These are phyloP conservation scores for Percopsis transmontana DNA, from an alignment of 2,113 vertebrate species.

Conservation along the genomic window DNA sequence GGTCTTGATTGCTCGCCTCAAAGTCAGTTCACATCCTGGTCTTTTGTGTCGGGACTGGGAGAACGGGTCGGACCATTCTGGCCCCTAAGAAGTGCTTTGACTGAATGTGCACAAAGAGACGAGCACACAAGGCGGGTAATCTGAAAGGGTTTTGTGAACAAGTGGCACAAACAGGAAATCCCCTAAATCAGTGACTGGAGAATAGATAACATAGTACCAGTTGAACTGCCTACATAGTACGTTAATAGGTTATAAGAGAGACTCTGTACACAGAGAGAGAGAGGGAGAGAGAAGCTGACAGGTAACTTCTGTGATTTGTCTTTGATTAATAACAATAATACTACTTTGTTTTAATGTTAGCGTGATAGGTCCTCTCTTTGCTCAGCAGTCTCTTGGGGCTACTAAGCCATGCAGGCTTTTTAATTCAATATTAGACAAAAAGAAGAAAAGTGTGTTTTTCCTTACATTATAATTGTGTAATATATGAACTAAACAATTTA, in stretches of 20 bases:
- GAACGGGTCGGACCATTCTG: slow-evolving; percentile 57
- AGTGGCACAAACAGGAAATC: neutral
- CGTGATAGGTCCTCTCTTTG: neutral
- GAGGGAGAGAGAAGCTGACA: slow-evolving; percentile 30
- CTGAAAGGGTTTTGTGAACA: slow-evolving; percentile 22
- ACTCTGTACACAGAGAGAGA: slow-evolving; percentile 19
- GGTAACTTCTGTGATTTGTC: slow-evolving; percentile 37
- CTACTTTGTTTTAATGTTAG: neutral
- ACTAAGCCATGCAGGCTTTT: too few species aligned
- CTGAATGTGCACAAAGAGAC: slow-evolving; percentile 47
- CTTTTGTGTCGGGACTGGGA: slow-evolving; percentile 65
- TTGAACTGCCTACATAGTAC: too few species aligned
- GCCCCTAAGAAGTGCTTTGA: slow-evolving; percentile 25
- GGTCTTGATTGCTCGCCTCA: slow-evolving; percentile 37
- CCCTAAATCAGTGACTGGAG: too few species aligned
- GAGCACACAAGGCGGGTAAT: slow-evolving; percentile 27
- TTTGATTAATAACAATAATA: neutral
- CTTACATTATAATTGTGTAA: too few species aligned
- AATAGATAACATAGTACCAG: too few species aligned
- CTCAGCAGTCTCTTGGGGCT: neutral
- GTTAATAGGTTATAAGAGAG: neutral
- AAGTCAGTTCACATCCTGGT: slow-evolving; percentile 37
- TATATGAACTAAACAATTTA: too few species aligned
- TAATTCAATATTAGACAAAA: too few species aligned
- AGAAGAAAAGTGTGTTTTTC: too few species aligned